Evolutionary conservation across 2,888 invertebrate genomes (phyloP), one percentile per base, ranked within the genome.

Genomic region (Scrobipalpa atriplicella): DNA sequence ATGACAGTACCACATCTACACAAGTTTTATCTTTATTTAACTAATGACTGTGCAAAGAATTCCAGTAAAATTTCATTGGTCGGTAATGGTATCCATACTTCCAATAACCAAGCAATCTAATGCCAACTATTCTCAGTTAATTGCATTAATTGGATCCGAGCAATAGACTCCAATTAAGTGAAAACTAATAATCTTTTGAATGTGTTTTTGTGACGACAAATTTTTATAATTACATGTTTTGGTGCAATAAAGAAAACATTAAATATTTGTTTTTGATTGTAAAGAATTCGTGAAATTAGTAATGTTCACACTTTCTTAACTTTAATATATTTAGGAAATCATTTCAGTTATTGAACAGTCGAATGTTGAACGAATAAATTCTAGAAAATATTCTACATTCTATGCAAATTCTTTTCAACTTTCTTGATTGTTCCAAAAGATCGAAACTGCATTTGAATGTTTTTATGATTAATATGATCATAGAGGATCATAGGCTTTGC

Each of bases 111-210:
- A n/a, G n/a, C 8, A 38, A 58, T 36, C 54, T 29, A n/a, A 38
- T 36, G n/a, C 36, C 29, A n/a, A 36, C 11, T n/a, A n/a, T 58
- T 7, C 36, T 13, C 6, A 11, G 13, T n/a, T 58, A 58, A 58
- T 58, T 58, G 58, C n/a, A 29, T 58, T 58, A 58, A 58, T 58
- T 58, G 36, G 36, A 58, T n/a, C 58, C 36, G 36, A 36, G 36
- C 29, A 29, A 58, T 58, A 58, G 29, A 36, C 13, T n/a, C n/a
- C 8, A n/a, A 58, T 58, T 58, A 58, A 58, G 58, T 58, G 58
- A 58, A 58, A 58, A 58, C 58, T 36, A 38, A 58, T 29, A 58
- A 58, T 58, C n/a, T 36, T n/a, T 29, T 29, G 36, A 58, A 38
- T 54, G 51, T 51, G 51, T 54, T 54, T 21, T 18, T 54, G 11